A percentile compares a stretch with the other conserved stretches of the same genome.
phyloP scores from a whole-genome alignment of 2,888 invertebrate genomes.

The Pristionchus fissidentatus region DNA sequence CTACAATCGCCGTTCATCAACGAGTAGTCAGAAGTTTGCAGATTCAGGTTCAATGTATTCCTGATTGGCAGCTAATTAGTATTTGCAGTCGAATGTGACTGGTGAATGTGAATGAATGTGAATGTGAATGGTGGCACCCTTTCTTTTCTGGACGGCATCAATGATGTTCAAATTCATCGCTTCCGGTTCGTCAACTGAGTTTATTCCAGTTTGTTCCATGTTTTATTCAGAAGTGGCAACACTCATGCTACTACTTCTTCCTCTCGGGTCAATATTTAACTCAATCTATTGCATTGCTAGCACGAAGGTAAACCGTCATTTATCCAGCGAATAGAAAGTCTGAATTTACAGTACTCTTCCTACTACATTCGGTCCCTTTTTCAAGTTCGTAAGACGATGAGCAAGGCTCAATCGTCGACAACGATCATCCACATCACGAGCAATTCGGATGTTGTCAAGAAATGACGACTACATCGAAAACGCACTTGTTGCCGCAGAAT shows the following conservation, averaged over 20 bases:
- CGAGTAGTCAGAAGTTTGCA: background rate
- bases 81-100: background rate
- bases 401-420: background rate
- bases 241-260: background rate
- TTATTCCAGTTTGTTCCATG: background rate
- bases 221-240: background rate
- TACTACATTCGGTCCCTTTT: background rate
- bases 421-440: background rate
- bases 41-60: background rate
- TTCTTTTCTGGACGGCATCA: background rate
- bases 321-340: background rate
- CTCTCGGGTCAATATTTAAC: background rate
- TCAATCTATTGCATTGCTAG: background rate
- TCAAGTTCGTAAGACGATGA: background rate
- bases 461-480: no score
- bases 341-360: background rate
- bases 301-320: background rate
- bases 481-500: no score
- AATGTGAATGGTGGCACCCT: constrained; percentile 26
- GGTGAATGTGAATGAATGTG: no score
- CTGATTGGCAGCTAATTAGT: background rate
- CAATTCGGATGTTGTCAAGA: no score
- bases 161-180: constrained; percentile 5
- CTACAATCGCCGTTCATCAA: background rate
- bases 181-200: background rate